These are phyloP conservation scores for Syndactyla subalaris DNA, from an alignment of 2,797 vertebrate species.

Conservation along the genomic window DNA sequence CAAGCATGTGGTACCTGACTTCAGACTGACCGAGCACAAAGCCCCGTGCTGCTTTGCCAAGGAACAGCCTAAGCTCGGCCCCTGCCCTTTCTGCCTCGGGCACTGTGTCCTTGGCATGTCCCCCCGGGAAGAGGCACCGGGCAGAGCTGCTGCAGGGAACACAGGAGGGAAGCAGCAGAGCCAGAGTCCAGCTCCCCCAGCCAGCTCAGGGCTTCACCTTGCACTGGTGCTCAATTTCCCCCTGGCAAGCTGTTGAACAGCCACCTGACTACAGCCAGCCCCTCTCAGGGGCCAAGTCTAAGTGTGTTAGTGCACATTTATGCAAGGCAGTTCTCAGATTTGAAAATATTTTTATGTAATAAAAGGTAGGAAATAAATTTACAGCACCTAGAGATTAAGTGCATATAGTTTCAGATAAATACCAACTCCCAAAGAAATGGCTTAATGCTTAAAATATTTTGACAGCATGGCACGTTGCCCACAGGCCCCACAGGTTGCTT, in stretches of 20 bases:
- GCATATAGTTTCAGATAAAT: background rate
- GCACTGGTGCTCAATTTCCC: background rate
- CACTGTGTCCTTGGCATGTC: accelerated
- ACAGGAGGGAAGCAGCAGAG: background rate
- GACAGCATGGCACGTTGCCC: background rate
- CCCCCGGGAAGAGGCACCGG: accelerated
- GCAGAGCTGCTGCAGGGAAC: background rate
- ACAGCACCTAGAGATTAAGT: background rate
- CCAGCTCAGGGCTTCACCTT: background rate
- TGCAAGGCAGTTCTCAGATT: background rate
- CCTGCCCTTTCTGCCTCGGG: background rate
- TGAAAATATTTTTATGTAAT: background rate
- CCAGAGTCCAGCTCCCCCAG: background rate
- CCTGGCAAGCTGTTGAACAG: background rate
- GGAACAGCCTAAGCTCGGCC: background rate
- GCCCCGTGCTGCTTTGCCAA: background rate
- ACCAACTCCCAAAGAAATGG: background rate
- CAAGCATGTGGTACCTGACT: background rate
- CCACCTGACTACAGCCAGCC: background rate
- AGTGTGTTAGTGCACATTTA: background rate
- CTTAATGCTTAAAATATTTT: background rate
- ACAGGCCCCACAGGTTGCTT: background rate
- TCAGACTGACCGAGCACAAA: background rate
- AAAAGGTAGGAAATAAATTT: background rate
- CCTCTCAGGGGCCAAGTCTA: background rate